Conservation (phyloP, 2,113 vertebrate genomes). For the Taurulus bubalis region DNA sequence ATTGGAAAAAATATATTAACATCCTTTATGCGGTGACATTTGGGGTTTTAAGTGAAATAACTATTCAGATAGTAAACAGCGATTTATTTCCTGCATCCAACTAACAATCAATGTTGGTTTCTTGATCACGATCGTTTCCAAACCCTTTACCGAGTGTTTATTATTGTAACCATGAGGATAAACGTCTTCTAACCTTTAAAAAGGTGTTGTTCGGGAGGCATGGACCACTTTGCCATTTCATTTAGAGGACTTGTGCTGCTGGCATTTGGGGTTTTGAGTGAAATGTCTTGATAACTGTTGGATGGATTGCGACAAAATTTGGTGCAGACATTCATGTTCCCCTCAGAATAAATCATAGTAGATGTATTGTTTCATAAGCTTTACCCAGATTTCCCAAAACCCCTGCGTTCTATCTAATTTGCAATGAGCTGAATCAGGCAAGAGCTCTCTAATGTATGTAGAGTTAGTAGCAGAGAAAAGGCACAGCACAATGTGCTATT, state of each 20-base stretch:
- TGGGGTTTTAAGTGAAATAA: neutral
- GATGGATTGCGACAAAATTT: neutral
- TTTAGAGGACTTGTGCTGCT: neutral
- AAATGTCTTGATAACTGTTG: neutral
- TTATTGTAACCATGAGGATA: too few relatives aligned
- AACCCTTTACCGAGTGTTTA: too few relatives aligned
- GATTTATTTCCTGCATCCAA: neutral
- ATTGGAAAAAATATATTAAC: neutral
- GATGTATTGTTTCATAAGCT: constrained; percentile 22
- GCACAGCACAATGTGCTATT: constrained; percentile 45
- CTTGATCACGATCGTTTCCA: neutral
- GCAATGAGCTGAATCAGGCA: constrained; percentile 34
- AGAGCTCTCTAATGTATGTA: constrained; percentile 27
- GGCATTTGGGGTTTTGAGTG: neutral
- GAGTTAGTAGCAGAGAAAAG: constrained; percentile 27
- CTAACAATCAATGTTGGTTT: neutral
- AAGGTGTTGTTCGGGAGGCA: neutral
- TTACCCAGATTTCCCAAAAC: neutral
- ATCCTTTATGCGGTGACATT: neutral
- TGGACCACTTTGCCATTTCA: neutral
- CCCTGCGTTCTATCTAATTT: constrained; percentile 11
- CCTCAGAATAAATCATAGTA: neutral
- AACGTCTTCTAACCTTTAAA: too few relatives aligned
- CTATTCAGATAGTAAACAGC: neutral
- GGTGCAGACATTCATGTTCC: too few relatives aligned